Base-by-base conservation (phyloP, 2,888 invertebrate species). In the Petrolisthes manimaculis region DNA sequence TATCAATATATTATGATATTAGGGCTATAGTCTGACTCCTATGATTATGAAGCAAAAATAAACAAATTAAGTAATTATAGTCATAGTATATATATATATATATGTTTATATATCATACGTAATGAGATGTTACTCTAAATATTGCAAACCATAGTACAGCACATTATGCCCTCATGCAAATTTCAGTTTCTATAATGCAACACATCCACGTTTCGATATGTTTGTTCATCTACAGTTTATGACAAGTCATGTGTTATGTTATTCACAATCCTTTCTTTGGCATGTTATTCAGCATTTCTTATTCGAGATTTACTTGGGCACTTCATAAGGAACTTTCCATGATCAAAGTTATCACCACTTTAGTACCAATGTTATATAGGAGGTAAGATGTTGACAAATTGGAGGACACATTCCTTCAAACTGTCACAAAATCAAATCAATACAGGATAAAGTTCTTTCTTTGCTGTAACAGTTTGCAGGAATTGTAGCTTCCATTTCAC, bases 271-370 rank as follows among this genome's bases (percentile, higher is more conserved):
- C 1, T 61, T 3, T n/a, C n/a, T n/a, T n/a, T n/a, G n/a, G n/a
- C n/a, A n/a, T n/a, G n/a, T n/a, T n/a, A n/a, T n/a, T n/a, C n/a
- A n/a, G n/a, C n/a, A n/a, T 75, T n/a, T n/a, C 12, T 75, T n/a
- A 37, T 75, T 21, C 2, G 53, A 78, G 37, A 78, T 53, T 37
- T 18, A 14, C 18, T 61, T 56, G 84, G 84, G 84, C 86, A 86
- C 86, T 86, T 56, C 74, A 74, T 71, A 86, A 86, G 86, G 86
- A 86, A 86, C 86, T 86, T 56, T 86, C 71, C 79, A 79, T 79
- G 69, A 80, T 24, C 86, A 80, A 69, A 69, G 37, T 80, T 54
- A 86, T 80, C 80, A 86, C 80, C 79, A 67, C 69, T 61, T 56
- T 21, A 83, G 61, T n/a, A 71, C 71, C 71, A 71, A 55, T 83